These are phyloP conservation scores for Spermophilus dauricus DNA, from an alignment of 2,113 vertebrate genomes.

Conservation along the genomic window DNA sequence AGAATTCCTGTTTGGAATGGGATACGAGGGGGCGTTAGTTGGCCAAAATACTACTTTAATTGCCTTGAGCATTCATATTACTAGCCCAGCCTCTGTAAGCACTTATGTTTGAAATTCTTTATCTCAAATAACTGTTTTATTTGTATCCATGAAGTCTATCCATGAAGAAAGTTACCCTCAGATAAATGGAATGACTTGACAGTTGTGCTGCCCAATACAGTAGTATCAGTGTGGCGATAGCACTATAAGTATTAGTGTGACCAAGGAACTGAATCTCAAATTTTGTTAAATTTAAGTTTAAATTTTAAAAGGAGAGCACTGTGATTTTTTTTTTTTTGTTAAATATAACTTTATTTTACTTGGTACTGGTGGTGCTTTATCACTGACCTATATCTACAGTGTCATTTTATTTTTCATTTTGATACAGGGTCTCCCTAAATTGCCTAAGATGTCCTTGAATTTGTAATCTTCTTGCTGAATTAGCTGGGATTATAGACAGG, in stretches of 20 bases:
- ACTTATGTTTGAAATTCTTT: background rate
- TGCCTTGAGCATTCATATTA: background rate
- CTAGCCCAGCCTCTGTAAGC: background rate
- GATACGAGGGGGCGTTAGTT: background rate
- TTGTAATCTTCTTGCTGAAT: background rate
- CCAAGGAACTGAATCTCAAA: background rate
- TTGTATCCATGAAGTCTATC: background rate
- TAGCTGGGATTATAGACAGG: background rate
- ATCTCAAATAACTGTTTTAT: background rate
- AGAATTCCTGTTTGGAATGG: background rate
- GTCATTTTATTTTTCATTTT: background rate
- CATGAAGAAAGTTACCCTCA: background rate
- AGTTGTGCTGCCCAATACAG: too few relatives aligned
- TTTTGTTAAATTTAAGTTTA: background rate
- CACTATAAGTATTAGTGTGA: background rate
- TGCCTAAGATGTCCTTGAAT: background rate
- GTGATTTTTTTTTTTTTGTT: constrained; percentile 3
- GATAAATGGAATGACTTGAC: background rate
- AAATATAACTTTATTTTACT: background rate
- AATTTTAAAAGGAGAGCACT: background rate
- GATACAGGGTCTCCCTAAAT: background rate
- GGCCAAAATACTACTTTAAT: background rate
- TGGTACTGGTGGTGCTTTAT: background rate
- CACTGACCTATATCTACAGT: background rate
- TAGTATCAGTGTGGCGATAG: background rate